Conservation (phyloP, 2,888 invertebrate genomes). For the Neoascia interrupta region DNA sequence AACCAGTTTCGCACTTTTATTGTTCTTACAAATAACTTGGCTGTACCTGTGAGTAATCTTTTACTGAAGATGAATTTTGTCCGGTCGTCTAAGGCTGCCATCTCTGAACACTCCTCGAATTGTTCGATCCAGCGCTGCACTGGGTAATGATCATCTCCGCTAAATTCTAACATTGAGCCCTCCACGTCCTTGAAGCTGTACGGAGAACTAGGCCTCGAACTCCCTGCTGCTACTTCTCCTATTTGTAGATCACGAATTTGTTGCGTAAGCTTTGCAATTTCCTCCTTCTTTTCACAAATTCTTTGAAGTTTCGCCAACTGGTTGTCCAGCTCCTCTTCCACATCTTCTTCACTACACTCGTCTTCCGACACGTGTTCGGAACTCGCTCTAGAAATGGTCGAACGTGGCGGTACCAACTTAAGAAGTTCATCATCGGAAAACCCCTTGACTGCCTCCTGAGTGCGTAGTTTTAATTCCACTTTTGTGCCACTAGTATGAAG, state of each 20-base stretch:
- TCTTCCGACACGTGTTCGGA: too few relatives aligned
- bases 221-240: neutral
- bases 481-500: too few relatives aligned
- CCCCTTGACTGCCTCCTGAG: too few relatives aligned
- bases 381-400: too few relatives aligned
- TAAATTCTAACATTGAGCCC: neutral
- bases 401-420: too few relatives aligned
- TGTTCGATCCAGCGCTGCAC: neutral
- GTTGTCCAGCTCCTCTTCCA: too few relatives aligned
- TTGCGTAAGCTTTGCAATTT: neutral
- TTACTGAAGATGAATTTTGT: neutral
- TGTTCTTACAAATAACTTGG: conserved; percentile 3
- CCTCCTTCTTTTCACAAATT: too few relatives aligned
- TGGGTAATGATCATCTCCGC: neutral
- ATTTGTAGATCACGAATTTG: neutral
- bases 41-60: conserved; percentile 1
- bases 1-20: neutral
- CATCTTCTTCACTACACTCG: too few relatives aligned
- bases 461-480: too few relatives aligned
- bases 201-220: too few relatives aligned
- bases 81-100: neutral
- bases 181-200: neutral
- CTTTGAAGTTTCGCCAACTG: too few relatives aligned
- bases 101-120: neutral
- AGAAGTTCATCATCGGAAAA: too few relatives aligned